Conservation (phyloP, 2,113 vertebrate genomes). For the Peucedramus taeniatus region DNA sequence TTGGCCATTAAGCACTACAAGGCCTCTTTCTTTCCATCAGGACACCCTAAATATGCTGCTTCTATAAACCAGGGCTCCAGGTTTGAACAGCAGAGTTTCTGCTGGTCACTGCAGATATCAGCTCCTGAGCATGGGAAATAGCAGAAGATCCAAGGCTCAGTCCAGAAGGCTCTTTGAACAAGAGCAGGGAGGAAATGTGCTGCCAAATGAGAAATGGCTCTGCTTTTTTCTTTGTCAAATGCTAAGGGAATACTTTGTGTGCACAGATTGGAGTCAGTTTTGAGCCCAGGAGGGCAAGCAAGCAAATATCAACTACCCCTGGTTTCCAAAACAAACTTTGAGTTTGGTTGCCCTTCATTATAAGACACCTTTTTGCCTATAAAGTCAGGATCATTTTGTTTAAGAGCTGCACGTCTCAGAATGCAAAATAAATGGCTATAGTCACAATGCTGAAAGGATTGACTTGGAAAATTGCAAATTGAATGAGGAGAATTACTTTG, state of each 20-base stretch:
- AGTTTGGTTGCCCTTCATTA: not conserved
- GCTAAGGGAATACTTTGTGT: not conserved
- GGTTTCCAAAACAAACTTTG: not conserved
- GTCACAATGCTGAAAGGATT: conserved; percentile 61
- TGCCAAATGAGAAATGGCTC: not conserved
- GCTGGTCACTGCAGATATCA: not conserved
- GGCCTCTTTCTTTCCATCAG: not conserved
- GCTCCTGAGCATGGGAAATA: not conserved
- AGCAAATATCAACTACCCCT: not conserved
- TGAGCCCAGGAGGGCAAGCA: not conserved
- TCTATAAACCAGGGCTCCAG: not conserved
- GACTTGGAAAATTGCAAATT: conserved; percentile 63
- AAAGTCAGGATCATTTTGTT: conserved; percentile 10
- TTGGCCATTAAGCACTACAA: not conserved
- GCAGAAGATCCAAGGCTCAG: not conserved
- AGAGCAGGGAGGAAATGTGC: not conserved
- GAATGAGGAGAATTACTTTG: conserved; percentile 65
- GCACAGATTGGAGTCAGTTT: not conserved
- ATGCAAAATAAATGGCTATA: conserved; percentile 45
- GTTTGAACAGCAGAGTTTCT: not conserved
- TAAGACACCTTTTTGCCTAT: not conserved
- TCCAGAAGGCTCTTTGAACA: not conserved
- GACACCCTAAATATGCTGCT: not conserved
- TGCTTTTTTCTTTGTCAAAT: not conserved
- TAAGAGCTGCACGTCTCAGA: conserved; percentile 22